phyloP scores from a whole-genome alignment of 2,888 invertebrate genomes.

The Linyphia triangularis region DNA sequence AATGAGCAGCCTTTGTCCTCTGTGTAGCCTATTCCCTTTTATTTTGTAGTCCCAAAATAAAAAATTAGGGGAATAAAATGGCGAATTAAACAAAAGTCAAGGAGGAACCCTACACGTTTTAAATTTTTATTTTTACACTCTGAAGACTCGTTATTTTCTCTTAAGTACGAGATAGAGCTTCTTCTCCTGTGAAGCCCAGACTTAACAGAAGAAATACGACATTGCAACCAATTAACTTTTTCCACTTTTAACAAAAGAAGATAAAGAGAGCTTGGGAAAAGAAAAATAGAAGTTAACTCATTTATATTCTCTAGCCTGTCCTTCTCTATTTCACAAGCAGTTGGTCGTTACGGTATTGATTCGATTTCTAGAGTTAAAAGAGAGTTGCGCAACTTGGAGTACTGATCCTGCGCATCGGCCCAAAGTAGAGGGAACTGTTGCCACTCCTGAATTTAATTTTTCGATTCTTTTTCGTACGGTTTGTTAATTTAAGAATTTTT shows the following conservation, averaged over 20 bases:
- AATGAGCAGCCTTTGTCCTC: neutral
- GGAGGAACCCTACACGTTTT: neutral
- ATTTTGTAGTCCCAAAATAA: no score
- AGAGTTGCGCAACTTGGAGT: neutral
- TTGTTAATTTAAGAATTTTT: slow-evolving; percentile 13
- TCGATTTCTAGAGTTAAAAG: slow-evolving; percentile 15
- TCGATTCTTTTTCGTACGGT: slow-evolving; percentile 17
- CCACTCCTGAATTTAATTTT: slow-evolving; percentile 38
- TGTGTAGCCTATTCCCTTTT: neutral
- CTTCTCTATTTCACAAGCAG: neutral
- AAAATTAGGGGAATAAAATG: neutral
- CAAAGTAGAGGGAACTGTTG: slow-evolving; percentile 35
- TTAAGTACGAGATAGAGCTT: neutral
- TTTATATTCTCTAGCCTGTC: slow-evolving; percentile 21
- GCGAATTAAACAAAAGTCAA: neutral
- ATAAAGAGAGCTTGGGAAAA: neutral
- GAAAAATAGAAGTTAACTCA: slow-evolving; percentile 26
- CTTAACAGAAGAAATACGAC: slow-evolving; percentile 14
- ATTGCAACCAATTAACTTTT: slow-evolving; percentile 43
- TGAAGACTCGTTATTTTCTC: slow-evolving; percentile 19
- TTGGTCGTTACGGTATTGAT: slow-evolving; percentile 41
- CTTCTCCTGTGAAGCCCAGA: neutral
- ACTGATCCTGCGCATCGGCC: slow-evolving; percentile 4
- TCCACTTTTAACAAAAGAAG: neutral
- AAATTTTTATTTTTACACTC: neutral